Percentiles rank a stretch among this genome's conserved stretches.
Evolutionary conservation across 2,888 invertebrate genomes (phyloP).

Genomic region (Polyommatus icarus): DNA sequence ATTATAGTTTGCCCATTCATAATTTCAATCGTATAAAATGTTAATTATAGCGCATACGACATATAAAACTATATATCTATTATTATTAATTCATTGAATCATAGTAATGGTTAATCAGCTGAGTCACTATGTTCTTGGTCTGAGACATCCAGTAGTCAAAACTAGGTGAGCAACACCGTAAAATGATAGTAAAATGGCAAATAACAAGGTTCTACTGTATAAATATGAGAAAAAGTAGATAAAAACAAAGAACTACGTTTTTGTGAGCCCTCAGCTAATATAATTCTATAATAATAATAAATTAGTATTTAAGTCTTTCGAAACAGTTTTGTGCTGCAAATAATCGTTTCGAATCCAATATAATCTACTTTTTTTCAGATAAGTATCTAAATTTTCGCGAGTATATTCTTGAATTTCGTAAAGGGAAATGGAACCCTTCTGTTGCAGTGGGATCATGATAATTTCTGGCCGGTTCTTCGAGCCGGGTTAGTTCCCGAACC

Average conservation of each 20-base stretch:
- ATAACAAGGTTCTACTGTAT: neutral
- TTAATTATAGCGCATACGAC: neutral
- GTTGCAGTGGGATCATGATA: too few relatives aligned
- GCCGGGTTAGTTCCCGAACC: too few relatives aligned
- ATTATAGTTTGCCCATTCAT: neutral
- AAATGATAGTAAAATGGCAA: neutral
- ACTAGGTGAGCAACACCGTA: neutral
- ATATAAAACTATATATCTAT: neutral
- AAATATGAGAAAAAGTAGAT: neutral
- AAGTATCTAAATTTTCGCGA: neutral
- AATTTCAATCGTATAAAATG: neutral
- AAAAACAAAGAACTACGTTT: too few relatives aligned
- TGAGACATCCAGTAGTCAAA: neutral
- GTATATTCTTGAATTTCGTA: neutral
- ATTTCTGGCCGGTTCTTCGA: too few relatives aligned
- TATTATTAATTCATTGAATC: constrained; percentile 11
- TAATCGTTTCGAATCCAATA: too few relatives aligned
- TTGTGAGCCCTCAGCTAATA: too few relatives aligned
- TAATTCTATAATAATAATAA: too few relatives aligned
- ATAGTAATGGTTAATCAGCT: neutral
- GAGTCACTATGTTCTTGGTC: neutral
- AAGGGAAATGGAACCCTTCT: neutral
- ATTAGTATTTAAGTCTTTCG: too few relatives aligned
- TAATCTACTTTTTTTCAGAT: too few relatives aligned
- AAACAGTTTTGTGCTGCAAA: too few relatives aligned